A percentile compares a stretch with the other conserved stretches of the same genome.
These are phyloP conservation scores for Dendropsophus ebraccatus DNA, from an alignment of 2,113 vertebrate species.

Conservation along the genomic window DNA sequence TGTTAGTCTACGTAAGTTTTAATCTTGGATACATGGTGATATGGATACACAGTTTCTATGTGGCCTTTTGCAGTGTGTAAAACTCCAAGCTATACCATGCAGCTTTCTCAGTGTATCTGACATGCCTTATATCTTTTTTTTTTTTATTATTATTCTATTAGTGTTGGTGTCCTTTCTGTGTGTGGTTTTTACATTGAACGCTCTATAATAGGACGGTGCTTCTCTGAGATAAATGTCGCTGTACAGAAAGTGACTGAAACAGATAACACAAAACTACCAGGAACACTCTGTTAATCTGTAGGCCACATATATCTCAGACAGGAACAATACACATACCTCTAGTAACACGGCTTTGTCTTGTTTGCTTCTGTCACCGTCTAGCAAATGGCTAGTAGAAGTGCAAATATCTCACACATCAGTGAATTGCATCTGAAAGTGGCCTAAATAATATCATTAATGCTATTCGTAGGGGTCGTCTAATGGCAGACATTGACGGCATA, in stretches of 20 bases:
- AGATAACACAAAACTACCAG: conserved; percentile 21
- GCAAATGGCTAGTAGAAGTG: not conserved
- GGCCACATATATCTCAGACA: conserved; percentile 33
- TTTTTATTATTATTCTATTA: not conserved
- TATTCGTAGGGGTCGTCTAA: too few species aligned
- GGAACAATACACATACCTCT: not conserved
- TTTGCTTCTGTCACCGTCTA: conserved; percentile 30
- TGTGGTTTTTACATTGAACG: not conserved
- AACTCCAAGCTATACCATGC: too few species aligned
- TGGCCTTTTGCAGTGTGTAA: too few species aligned
- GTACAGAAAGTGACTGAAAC: not conserved
- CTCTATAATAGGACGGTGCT: not conserved
- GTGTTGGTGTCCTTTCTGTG: not conserved
- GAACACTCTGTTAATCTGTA: conserved; percentile 6
- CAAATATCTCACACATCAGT: not conserved
- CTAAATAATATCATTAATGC: too few species aligned
- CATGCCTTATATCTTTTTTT: too few species aligned
- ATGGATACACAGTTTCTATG: too few species aligned
- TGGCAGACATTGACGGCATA: not conserved
- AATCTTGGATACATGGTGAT: too few species aligned
- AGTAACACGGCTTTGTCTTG: not conserved
- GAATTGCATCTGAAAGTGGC: not conserved
- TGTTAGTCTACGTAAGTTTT: too few species aligned
- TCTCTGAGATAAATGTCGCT: conserved; percentile 9
- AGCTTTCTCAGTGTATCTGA: too few species aligned